Percentiles rank a stretch among this genome's conserved stretches.
Evolutionary conservation across 2,888 invertebrate genomes (phyloP).

Genomic region (Leucophenga montana): DNA sequence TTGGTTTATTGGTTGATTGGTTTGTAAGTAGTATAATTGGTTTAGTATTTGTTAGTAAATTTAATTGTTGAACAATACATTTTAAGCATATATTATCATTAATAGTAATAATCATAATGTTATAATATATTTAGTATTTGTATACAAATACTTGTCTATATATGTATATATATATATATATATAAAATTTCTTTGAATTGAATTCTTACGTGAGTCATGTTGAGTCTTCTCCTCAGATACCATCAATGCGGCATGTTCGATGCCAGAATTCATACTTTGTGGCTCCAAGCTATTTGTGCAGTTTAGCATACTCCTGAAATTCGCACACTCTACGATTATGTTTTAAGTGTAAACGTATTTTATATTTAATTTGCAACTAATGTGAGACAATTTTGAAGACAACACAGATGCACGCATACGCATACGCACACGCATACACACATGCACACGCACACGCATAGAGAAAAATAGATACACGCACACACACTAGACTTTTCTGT

Average conservation of each 20-base stretch:
- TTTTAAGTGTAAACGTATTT: slow-evolving; percentile 74
- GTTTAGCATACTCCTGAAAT: slow-evolving; percentile 94
- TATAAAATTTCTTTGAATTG: slow-evolving; percentile 25
- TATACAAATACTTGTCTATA: slow-evolving; percentile 27
- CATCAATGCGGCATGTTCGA: slow-evolving; percentile 85
- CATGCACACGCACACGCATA: slow-evolving; percentile 39
- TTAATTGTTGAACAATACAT: slow-evolving; percentile 5
- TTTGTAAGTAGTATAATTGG: too few relatives aligned
- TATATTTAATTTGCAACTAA: slow-evolving; percentile 61
- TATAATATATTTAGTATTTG: slow-evolving; percentile 40
- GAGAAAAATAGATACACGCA: too few relatives aligned
- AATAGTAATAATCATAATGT: too few relatives aligned
- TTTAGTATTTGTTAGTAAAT: slow-evolving; percentile 5
- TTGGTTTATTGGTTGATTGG: not conserved
- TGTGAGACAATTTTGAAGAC: slow-evolving; percentile 54
- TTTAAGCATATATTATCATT: too few relatives aligned
- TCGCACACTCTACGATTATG: slow-evolving; percentile 76
- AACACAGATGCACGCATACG: slow-evolving; percentile 35
- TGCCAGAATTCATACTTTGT: slow-evolving; percentile 84
- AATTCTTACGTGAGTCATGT: slow-evolving; percentile 86
- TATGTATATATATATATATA: slow-evolving; percentile 33
- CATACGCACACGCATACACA: slow-evolving; percentile 21
- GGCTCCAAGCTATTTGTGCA: slow-evolving; percentile 94
- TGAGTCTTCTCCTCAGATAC: slow-evolving; percentile 85
- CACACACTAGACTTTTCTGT: too few relatives aligned